Evolutionary conservation across 2,797 vertebrate species (phyloP).

Genomic region (Heteromormyrus szaboi): DNA sequence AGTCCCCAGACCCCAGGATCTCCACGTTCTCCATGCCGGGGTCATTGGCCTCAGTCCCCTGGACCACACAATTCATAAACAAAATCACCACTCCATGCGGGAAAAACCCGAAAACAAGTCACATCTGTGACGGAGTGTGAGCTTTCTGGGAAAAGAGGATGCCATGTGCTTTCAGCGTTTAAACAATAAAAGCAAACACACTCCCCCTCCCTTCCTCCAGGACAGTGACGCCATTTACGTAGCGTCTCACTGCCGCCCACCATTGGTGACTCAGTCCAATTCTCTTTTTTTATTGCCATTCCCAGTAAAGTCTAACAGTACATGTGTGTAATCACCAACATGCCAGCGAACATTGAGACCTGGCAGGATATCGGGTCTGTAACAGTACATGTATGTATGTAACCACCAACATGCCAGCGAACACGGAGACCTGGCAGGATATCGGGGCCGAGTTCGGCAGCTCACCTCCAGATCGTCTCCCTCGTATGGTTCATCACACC

Average conservation of each 20-base stretch:
- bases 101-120: not conserved
- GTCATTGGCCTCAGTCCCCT: slow-evolving; percentile 87
- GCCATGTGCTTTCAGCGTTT: not conserved
- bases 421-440: not conserved
- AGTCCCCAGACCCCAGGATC: slow-evolving; percentile 83
- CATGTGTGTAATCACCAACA: not conserved
- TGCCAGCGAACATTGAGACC: not conserved
- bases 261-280: not conserved
- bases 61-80: not conserved
- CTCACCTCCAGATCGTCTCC: slow-evolving; percentile 83
- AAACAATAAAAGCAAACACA: not conserved
- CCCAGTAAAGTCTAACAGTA: not conserved
- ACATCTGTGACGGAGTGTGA: not conserved
- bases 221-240: not conserved
- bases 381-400: not conserved
- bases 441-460: not conserved
- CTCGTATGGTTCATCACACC: slow-evolving; percentile 86
- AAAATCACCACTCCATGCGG: not conserved
- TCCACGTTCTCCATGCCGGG: slow-evolving; percentile 92
- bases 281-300: not conserved
- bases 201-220: not conserved
- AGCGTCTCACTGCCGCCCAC: not conserved
- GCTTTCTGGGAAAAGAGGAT: not conserved
- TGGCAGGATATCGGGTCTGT: not conserved
- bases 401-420: not conserved